Evolutionary conservation across 1,140 invertebrate species (phyloP), one percentile per base, ranked within the genome.

Genomic region (Zaprionus capensis): DNA sequence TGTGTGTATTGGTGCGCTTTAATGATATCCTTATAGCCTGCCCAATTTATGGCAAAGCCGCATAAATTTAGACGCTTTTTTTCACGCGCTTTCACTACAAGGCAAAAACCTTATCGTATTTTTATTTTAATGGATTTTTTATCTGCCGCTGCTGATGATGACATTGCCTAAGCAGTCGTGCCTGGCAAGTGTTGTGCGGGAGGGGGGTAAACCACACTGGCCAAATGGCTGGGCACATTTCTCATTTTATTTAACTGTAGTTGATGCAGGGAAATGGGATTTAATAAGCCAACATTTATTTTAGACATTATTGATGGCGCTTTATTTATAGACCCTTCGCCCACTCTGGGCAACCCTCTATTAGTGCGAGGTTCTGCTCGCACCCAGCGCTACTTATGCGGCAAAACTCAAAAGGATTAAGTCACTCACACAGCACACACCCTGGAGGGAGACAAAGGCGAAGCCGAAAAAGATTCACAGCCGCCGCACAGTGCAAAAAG

Each of bases 91-190:
- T 81, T 86, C 85, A 87, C 84, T 88, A 80, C 66, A 77, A 82
- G 83, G 72, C 73, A 59, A 74, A 62, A 78, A 67, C 82, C 86
- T 90, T 90, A 90, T 90, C 85, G 79, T 76, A 82, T 86, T 91
- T 85, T 91, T 91, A 91, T 91, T 91, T 91, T 91, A 91, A 91
- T 91, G 86, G 86, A 91, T 91, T 91, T 91, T 91, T 91, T 91
- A 91, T 91, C 86, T 85, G 78, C 71, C 53, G 59, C 51, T 67
- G 82, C 80, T 79, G 66, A 59, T 88, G 78, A 79, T 91, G 86
- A 82, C 86, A 72, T 82, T 82, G 74, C 71, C 72, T 24, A 36
- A 36, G 36, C 4, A 53, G 9, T 26, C 49, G 62, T 20, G 61
- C 24, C 69, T n/a, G 20, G 28, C 59, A 24, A 26, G 49, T 26